Conservation (phyloP, 1,140 invertebrate species). For the Chrysoperla carnea region DNA sequence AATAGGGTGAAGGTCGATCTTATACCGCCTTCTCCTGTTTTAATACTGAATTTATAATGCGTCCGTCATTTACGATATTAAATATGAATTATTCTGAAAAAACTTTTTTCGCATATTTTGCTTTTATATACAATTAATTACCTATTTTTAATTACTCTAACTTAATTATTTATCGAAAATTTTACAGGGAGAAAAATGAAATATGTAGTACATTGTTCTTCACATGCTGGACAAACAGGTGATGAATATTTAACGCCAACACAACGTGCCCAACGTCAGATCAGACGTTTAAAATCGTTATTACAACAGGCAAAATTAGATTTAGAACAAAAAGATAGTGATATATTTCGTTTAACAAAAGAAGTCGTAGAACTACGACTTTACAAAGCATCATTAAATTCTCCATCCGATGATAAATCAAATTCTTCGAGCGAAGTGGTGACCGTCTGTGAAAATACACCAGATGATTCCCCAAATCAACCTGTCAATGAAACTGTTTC, state of each 20-base stretch:
- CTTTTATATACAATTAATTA: too few relatives aligned
- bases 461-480: conserved; percentile 25
- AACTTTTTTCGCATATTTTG: too few relatives aligned
- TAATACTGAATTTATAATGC: too few relatives aligned
- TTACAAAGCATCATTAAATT: conserved; percentile 56
- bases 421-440: conserved; percentile 53
- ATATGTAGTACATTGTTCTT: conserved; percentile 67
- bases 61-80: too few relatives aligned
- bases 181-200: conserved; percentile 40
- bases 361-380: conserved; percentile 65
- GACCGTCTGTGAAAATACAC: conserved; percentile 46
- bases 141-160: too few relatives aligned
- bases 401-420: conserved; percentile 48
- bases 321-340: conserved; percentile 58
- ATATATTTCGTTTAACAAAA: conserved; percentile 61
- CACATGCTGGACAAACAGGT: conserved; percentile 47
- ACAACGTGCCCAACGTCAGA: conserved; percentile 60
- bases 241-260: conserved; percentile 75
- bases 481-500: conserved; percentile 14
- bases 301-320: conserved; percentile 54
- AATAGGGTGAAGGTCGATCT: too few relatives aligned
- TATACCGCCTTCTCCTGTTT: too few relatives aligned
- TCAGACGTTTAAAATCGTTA: conserved; percentile 49
- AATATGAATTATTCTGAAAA: too few relatives aligned
- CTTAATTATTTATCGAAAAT: too few relatives aligned